phyloP scores from a whole-genome alignment of 2,888 invertebrate species.

The Euplagia quadripunctaria region DNA sequence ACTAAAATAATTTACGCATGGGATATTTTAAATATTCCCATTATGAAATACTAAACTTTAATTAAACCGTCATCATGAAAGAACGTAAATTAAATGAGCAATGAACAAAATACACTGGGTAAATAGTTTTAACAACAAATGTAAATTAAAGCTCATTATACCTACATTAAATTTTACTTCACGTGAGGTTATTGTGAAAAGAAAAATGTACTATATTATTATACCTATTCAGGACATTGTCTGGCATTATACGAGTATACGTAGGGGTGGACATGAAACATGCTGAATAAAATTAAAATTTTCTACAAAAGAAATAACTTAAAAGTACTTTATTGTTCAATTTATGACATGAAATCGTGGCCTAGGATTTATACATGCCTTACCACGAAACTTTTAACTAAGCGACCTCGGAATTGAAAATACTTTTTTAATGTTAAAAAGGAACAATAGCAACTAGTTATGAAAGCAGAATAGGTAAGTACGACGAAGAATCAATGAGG shows the following conservation, averaged over 20 bases:
- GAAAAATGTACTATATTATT: slow-evolving; percentile 39
- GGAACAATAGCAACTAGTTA: slow-evolving; percentile 30
- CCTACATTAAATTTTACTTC: neutral
- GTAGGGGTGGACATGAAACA: slow-evolving; percentile 26
- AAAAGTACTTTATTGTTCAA: neutral
- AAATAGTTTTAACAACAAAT: slow-evolving; percentile 14
- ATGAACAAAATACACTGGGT: slow-evolving; percentile 9
- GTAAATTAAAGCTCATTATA: slow-evolving; percentile 1
- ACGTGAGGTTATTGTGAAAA: slow-evolving; percentile 31
- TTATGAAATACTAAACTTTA: neutral
- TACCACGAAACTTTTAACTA: slow-evolving; percentile 30
- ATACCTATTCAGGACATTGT: slow-evolving; percentile 40
- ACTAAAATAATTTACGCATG: neutral
- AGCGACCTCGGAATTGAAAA: slow-evolving; percentile 24
- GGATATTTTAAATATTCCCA: neutral
- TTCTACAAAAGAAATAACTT: slow-evolving; percentile 1
- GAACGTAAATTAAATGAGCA: slow-evolving; percentile 1
- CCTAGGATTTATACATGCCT: slow-evolving; percentile 27
- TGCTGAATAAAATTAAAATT: slow-evolving; percentile 20
- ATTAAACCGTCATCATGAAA: slow-evolving; percentile 5
- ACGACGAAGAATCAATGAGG: slow-evolving; percentile 36
- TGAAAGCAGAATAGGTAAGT: slow-evolving; percentile 28
- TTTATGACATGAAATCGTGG: neutral
- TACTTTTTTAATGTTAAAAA: slow-evolving; percentile 25
- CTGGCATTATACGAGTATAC: slow-evolving; percentile 32